A percentile compares a stretch with the other conserved stretches of the same genome.
These are phyloP conservation scores for Drosophila mauritiana DNA, from an alignment of 1,140 invertebrate species.

Conservation along the genomic window DNA sequence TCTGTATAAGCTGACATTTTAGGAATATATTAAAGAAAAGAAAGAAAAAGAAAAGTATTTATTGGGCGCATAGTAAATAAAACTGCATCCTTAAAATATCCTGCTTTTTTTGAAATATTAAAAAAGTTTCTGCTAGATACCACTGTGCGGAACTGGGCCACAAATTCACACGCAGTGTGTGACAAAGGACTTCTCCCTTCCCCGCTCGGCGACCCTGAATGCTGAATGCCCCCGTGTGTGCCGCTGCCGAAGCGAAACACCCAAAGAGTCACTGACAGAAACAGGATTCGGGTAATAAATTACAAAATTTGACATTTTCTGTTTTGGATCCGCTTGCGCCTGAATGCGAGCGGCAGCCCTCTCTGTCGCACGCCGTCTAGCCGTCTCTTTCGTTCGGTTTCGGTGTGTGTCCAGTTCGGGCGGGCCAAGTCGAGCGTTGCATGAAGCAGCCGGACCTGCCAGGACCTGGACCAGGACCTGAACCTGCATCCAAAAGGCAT, in stretches of 20 bases:
- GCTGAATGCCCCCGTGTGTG: slow-evolving; percentile 34
- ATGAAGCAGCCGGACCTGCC: slow-evolving; percentile 48
- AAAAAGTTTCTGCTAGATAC: slow-evolving; percentile 1
- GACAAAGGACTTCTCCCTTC: slow-evolving; percentile 66
- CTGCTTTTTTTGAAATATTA: not conserved
- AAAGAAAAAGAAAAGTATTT: no score
- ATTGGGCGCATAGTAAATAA: no score
- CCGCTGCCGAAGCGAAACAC: slow-evolving; percentile 60
- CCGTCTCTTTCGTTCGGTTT: slow-evolving; percentile 36
- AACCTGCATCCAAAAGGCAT: slow-evolving; percentile 40
- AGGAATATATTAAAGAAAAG: no score
- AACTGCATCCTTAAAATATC: no score
- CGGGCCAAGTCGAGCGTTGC: slow-evolving; percentile 48
- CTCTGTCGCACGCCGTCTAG: slow-evolving; percentile 11
- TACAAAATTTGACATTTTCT: slow-evolving; percentile 85
- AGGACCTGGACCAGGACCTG: slow-evolving; percentile 46
- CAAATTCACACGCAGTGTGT: slow-evolving; percentile 82
- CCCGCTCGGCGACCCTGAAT: slow-evolving; percentile 8
- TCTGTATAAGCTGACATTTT: no score
- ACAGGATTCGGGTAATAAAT: slow-evolving; percentile 85
- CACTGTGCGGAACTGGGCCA: slow-evolving; percentile 53
- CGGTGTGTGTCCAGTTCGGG: slow-evolving; percentile 47
- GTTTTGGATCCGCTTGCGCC: slow-evolving; percentile 83
- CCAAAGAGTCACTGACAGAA: slow-evolving; percentile 83
- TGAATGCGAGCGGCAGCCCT: slow-evolving; percentile 48